These are phyloP conservation scores for Cyanistes caeruleus DNA, from an alignment of 2,113 vertebrate genomes.

Conservation along the genomic window DNA sequence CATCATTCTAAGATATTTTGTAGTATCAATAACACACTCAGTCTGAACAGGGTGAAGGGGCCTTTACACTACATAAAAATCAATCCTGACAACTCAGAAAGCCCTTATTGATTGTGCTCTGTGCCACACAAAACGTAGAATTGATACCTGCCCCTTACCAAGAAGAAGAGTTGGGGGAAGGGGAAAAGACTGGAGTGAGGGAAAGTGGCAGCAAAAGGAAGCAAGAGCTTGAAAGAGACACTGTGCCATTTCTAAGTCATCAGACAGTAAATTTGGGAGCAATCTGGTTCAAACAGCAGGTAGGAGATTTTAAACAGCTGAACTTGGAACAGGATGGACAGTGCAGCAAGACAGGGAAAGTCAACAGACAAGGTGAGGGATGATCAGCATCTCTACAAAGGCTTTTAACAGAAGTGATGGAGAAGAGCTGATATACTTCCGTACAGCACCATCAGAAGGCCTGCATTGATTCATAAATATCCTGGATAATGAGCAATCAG, in stretches of 20 bases:
- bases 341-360: background rate
- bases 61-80: background rate
- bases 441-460: background rate
- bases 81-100: background rate
- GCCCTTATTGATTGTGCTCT: background rate
- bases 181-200: background rate
- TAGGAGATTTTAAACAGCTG: background rate
- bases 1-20: background rate
- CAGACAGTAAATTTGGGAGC: background rate
- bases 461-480: background rate
- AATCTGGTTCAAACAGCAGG: background rate
- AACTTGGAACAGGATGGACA: background rate
- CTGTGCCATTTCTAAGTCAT: background rate
- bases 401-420: background rate
- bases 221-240: background rate
- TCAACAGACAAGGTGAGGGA: background rate
- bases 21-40: background rate
- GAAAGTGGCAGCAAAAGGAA: background rate
- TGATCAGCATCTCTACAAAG: background rate
- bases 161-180: background rate
- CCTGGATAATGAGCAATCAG: conserved; percentile 11
- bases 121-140: background rate
- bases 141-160: background rate
- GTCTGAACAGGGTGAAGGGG: background rate
- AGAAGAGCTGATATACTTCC: background rate